A percentile compares a stretch with the other conserved stretches of the same genome.
Conservation (phyloP, 2,113 vertebrate genomes). For the Sula dactylatra region DNA sequence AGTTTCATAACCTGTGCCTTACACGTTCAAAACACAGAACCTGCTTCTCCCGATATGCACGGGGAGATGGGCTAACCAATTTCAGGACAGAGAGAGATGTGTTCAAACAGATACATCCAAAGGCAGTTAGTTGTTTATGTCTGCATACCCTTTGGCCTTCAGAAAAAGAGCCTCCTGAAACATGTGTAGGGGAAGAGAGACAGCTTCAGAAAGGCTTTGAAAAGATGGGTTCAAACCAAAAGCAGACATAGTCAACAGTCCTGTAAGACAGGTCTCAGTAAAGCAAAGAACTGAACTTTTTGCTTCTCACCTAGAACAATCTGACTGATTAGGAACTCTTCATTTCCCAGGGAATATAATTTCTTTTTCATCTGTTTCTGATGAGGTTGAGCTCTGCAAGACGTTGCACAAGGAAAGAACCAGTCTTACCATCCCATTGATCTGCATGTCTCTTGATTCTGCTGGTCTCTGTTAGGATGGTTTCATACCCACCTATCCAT, state of each 20-base stretch:
- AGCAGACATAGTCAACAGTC: neutral
- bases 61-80: neutral
- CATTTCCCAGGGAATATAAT: neutral
- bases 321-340: neutral
- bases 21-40: neutral
- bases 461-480: neutral
- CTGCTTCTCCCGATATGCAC: neutral
- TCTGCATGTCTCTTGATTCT: neutral
- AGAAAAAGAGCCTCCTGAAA: neutral
- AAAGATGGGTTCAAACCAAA: neutral
- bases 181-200: neutral
- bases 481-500: neutral
- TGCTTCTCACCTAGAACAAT: neutral
- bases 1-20: neutral
- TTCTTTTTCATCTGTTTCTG: neutral
- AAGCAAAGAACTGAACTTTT: neutral
- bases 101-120: neutral
- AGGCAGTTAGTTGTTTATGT: neutral
- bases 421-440: neutral
- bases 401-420: neutral
- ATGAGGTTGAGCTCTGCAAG: neutral
- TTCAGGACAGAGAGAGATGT: neutral
- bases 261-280: rapidly evolving
- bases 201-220: neutral
- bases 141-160: rapidly evolving